Percentiles rank a stretch among this genome's conserved stretches.
phyloP scores from a whole-genome alignment of 1,140 invertebrate genomes.

The Polyergus mexicanus region DNA sequence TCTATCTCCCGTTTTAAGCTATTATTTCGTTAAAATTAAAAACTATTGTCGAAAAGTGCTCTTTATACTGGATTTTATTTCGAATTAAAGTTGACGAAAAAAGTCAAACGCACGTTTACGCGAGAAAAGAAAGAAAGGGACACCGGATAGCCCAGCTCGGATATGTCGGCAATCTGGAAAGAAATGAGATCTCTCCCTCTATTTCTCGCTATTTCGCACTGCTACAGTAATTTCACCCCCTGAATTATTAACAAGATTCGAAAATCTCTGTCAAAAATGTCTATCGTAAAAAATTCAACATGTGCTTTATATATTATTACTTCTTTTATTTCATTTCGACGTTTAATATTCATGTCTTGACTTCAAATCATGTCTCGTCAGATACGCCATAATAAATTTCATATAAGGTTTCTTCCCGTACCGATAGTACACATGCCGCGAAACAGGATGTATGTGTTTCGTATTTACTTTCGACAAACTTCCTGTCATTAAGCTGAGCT shows the following conservation, averaged over 20 bases:
- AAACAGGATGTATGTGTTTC: neutral
- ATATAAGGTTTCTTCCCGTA: constrained; percentile 3
- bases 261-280: constrained; percentile 11
- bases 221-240: neutral
- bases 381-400: constrained; percentile 29
- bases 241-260: constrained; percentile 16
- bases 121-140: neutral
- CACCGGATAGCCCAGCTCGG: neutral
- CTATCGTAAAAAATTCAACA: neutral
- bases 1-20: neutral
- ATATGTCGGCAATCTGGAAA: constrained; percentile 16
- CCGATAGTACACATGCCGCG: neutral
- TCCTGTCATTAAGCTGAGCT: constrained; percentile 43
- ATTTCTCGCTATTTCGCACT: neutral
- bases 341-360: neutral
- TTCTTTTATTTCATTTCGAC: neutral
- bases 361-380: neutral
- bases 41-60: neutral
- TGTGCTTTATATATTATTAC: neutral
- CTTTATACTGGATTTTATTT: neutral
- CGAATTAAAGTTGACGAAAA: constrained; percentile 1
- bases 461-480: constrained; percentile 53
- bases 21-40: neutral
- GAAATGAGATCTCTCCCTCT: neutral
- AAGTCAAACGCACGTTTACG: constrained; percentile 11